phyloP scores from a whole-genome alignment of 2,797 vertebrate species.

The Peromyscus aztecus region DNA sequence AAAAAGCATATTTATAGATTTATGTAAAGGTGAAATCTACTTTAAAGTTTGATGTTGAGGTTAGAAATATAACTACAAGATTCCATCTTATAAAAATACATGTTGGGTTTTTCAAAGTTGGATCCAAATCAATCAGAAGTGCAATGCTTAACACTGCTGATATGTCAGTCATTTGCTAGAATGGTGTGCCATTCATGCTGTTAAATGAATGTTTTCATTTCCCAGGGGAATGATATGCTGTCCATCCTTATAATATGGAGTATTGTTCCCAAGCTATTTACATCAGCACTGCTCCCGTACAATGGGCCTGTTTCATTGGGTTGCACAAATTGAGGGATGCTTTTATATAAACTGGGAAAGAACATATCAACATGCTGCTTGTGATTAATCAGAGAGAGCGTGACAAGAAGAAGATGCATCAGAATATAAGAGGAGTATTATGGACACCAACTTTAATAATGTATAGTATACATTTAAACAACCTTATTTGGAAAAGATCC shows the following conservation, averaged over 20 bases:
- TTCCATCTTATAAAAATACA: conserved; percentile 27
- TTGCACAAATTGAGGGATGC: conserved; percentile 79
- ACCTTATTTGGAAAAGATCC: conserved; percentile 80
- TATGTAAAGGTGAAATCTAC: conserved; percentile 21
- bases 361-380: conserved; percentile 51
- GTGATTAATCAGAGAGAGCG: conserved; percentile 70
- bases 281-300: conserved; percentile 67
- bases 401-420: conserved; percentile 80
- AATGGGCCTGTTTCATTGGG: conserved; percentile 66
- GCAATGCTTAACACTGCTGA: conserved; percentile 58
- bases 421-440: conserved; percentile 81
- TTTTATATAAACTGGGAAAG: conserved; percentile 72
- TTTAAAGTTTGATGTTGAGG: background rate
- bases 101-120: conserved; percentile 44
- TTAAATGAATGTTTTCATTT: conserved; percentile 80
- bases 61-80: conserved; percentile 5
- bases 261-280: conserved; percentile 72
- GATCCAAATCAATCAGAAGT: conserved; percentile 70
- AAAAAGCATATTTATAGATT: background rate
- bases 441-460: conserved; percentile 74
- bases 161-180: conserved; percentile 58
- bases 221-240: conserved; percentile 72
- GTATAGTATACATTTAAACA: conserved; percentile 83
- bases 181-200: conserved; percentile 56
- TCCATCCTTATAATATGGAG: conserved; percentile 70